Evolutionary conservation across 2,888 invertebrate species (phyloP).

Genomic region (Eristalinus aeneus): DNA sequence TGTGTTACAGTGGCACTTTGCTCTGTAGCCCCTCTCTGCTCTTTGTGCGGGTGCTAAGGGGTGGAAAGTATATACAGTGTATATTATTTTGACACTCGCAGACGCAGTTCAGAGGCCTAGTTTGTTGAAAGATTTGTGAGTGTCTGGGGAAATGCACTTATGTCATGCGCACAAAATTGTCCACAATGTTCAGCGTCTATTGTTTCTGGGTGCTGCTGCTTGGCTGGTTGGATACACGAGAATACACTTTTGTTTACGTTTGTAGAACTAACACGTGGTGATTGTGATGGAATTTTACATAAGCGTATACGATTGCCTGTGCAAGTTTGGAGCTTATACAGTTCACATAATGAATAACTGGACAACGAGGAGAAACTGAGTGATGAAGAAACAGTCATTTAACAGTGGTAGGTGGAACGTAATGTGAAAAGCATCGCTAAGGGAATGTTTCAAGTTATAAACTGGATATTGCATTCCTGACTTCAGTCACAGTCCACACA

Average conservation of each 20-base stretch:
- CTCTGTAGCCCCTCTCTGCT: conserved; percentile 31
- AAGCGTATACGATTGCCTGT: not conserved
- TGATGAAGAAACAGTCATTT: no score
- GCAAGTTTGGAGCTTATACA: not conserved
- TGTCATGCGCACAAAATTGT: conserved; percentile 42
- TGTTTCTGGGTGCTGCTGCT: not conserved
- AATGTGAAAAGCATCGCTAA: no score
- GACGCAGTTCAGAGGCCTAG: conserved; percentile 69
- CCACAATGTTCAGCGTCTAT: conserved; percentile 37
- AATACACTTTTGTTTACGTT: conserved; percentile 57
- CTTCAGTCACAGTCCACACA: no score
- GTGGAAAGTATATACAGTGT: conserved; percentile 9
- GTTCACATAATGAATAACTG: no score
- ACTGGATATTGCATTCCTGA: no score
- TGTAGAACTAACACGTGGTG: conserved; percentile 55
- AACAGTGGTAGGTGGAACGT: no score
- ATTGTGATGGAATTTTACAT: conserved; percentile 6
- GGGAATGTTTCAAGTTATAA: no score
- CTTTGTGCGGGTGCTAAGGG: conserved; percentile 6
- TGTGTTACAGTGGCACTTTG: conserved; percentile 50
- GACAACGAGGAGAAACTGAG: no score
- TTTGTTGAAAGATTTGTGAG: conserved; percentile 36
- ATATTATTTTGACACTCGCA: conserved; percentile 54
- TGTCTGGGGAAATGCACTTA: conserved; percentile 36
- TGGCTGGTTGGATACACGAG: not conserved